Evolutionary conservation across 2,888 invertebrate genomes (phyloP), one percentile per base, ranked within the genome.

Genomic region (Agriopis marginaria): DNA sequence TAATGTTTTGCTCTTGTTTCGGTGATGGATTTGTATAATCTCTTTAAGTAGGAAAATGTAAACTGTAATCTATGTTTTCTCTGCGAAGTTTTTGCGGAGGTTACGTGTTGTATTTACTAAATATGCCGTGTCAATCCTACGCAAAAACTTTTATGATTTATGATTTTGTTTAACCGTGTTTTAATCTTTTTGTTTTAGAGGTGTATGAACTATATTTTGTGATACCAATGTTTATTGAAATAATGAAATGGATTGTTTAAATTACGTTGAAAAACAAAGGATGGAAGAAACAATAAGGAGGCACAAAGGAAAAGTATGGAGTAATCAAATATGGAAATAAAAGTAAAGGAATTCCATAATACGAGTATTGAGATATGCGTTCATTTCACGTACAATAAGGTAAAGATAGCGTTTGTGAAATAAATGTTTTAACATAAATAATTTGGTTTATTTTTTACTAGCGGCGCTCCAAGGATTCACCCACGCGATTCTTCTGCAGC

Each of bases 1-100:
- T 78, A 71, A 78, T 75, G 54, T 68, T 75, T 71, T 65, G 61
- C 73, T 64, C 66, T 72, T 68, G 74, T 76, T 70, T 65, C 60
- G 62, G 65, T 78, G 68, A 75, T 77, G 69, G 78, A 75, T 77
- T 63, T 70, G 47, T 56, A 39, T 70, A 66, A 63, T 54, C 67
- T 23, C 39, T 65, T 63, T 49, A 23, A 7, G 23, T 50, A 39
- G 42, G 40, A 61, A 17, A 54, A 60, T 60, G 32, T 60, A 54
- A 55, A 45, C 45, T 23, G 45, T 32, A 45, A 61, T 44, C 66
- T 11, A 17, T 61, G 32, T 56, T 60, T 54, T 51, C 14, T n/a
- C 42, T 61, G 11, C n/a, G 42, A 66, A 56, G 60, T 49, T 50
- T 61, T 66, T 66, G 55, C 44, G 55, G 50, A 32, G 66, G 61